Percentiles rank a stretch among this genome's conserved stretches.
phyloP scores from a whole-genome alignment of 1,140 invertebrate genomes.

The Nephila pilipes region DNA sequence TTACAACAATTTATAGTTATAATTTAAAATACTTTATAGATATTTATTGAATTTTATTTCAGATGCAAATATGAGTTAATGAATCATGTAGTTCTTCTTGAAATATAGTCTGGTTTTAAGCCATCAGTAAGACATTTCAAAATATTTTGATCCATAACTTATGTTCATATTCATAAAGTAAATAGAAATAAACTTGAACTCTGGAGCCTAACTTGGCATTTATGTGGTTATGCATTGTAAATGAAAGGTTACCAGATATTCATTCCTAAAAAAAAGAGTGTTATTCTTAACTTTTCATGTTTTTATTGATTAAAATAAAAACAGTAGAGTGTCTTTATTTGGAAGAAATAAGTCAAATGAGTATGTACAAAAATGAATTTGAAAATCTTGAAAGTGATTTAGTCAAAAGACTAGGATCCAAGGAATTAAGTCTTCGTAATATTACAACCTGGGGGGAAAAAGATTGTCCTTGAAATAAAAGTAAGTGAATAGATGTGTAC shows the following conservation, averaged over 20 bases:
- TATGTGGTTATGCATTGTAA: neutral
- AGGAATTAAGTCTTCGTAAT: no score
- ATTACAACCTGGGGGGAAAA: no score
- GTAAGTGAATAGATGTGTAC: no score
- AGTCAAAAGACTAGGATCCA: no score
- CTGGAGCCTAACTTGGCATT: neutral
- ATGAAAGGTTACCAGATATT: neutral
- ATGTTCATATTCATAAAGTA: slow-evolving; percentile 27
- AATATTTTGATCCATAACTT: neutral
- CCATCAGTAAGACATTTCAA: neutral
- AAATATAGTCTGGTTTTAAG: neutral
- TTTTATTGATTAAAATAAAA: neutral
- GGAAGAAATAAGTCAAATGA: neutral
- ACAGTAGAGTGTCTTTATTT: neutral
- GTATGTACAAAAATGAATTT: no score
- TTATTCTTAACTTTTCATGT: neutral
- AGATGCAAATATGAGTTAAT: neutral
- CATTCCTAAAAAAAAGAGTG: neutral
- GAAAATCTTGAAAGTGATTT: no score
- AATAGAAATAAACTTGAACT: slow-evolving; percentile 20
- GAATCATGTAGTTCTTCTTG: neutral
- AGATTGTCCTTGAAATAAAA: no score
- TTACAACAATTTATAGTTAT: no score
- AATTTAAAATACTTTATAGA: no score
- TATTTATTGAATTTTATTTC: no score